phyloP scores from a whole-genome alignment of 2,113 vertebrate species.

The Periophthalmus modestus region DNA sequence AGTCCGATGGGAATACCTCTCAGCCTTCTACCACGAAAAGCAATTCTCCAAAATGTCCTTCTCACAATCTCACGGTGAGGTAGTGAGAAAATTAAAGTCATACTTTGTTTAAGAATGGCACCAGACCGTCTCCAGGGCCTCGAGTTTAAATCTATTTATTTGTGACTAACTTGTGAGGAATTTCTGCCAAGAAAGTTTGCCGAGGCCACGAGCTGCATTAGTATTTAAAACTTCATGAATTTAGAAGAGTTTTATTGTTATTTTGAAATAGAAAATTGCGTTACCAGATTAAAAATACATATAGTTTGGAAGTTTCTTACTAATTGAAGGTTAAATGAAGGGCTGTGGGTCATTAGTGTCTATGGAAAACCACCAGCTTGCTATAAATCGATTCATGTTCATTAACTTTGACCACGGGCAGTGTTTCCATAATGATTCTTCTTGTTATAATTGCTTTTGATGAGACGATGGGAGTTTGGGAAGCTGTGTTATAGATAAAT shows the following conservation, averaged over 20 bases:
- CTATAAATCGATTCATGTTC: too few species aligned
- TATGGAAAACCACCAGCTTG: too few species aligned
- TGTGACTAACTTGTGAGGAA: neutral
- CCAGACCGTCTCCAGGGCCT: neutral
- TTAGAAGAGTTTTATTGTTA: neutral
- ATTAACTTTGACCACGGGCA: too few species aligned
- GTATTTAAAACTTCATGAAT: neutral
- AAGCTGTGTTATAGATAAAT: too few species aligned
- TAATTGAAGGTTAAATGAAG: too few species aligned
- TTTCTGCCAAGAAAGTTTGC: neutral
- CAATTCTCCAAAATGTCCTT: neutral
- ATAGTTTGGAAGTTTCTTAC: too few species aligned
- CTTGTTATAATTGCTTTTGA: too few species aligned
- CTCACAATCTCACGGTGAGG: neutral
- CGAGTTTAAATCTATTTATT: neutral
- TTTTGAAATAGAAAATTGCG: neutral
- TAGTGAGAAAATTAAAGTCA: conserved; percentile 7
- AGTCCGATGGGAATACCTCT: neutral
- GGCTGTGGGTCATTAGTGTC: too few species aligned
- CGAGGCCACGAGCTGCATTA: neutral
- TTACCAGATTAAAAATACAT: too few species aligned
- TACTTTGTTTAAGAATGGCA: conserved; percentile 5
- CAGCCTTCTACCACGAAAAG: neutral
- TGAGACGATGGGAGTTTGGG: too few species aligned
- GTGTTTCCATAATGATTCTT: too few species aligned